Percentiles rank a stretch among this genome's conserved stretches.
These are phyloP conservation scores for Polyommatus icarus DNA, from an alignment of 2,888 invertebrate genomes.

Conservation along the genomic window DNA sequence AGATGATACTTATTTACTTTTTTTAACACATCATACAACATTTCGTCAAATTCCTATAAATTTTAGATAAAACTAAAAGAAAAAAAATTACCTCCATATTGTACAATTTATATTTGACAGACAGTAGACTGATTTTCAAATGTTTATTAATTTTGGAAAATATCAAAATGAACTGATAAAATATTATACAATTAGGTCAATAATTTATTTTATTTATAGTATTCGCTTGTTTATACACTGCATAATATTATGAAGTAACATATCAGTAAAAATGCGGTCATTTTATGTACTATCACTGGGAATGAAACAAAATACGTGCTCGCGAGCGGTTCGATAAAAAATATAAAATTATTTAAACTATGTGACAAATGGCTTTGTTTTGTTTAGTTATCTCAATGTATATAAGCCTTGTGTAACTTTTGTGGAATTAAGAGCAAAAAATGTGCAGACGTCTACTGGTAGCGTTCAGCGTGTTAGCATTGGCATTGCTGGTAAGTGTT, in stretches of 20 bases:
- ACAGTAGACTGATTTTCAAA: no score
- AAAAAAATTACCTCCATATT: no score
- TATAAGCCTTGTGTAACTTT: constrained; percentile 49
- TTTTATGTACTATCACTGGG: constrained; percentile 35
- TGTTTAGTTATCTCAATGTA: constrained; percentile 52
- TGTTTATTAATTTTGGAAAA: background rate
- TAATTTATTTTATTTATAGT: background rate
- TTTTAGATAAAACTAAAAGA: no score
- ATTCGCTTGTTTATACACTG: background rate
- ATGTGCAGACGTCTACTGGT: constrained; percentile 54
- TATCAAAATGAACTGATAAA: background rate
- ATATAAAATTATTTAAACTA: constrained; percentile 40
- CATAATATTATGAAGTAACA: constrained; percentile 13
- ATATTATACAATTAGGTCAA: background rate
- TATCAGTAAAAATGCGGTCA: constrained; percentile 26
- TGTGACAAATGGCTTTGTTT: constrained; percentile 51
- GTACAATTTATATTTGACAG: background rate
- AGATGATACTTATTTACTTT: no score
- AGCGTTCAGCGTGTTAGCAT: constrained; percentile 47
- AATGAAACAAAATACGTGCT: constrained; percentile 46
- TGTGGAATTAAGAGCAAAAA: constrained; percentile 42
- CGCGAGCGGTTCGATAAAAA: constrained; percentile 41
- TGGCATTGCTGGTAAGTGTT: constrained; percentile 57
- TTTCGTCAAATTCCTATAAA: no score
- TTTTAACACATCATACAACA: no score